Evolutionary conservation across 2,113 vertebrate species (phyloP).

Genomic region (Varanus salvator): DNA sequence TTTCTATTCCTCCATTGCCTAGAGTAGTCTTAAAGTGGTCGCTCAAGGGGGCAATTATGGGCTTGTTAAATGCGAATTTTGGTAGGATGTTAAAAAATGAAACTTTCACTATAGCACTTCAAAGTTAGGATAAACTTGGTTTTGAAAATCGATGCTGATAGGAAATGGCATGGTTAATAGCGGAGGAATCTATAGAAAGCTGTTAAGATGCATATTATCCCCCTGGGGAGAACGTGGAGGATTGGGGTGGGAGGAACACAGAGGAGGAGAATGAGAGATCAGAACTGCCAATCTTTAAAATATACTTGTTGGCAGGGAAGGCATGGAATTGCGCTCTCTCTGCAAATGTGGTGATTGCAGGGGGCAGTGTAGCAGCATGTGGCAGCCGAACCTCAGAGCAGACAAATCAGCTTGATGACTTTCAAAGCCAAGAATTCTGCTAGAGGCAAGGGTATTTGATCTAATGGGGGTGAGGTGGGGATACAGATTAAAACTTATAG

Average conservation of each 20-base stretch:
- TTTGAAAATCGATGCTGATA: slow-evolving; percentile 83
- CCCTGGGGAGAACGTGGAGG: slow-evolving; percentile 67
- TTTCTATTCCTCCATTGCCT: slow-evolving; percentile 65
- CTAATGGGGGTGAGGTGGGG: slow-evolving; percentile 61
- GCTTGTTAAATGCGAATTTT: slow-evolving; percentile 79
- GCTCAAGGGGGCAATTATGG: slow-evolving; percentile 74
- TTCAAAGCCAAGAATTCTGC: slow-evolving; percentile 86
- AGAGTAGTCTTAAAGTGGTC: slow-evolving; percentile 67
- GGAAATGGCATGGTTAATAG: slow-evolving; percentile 86
- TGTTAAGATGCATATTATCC: slow-evolving; percentile 88
- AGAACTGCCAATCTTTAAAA: slow-evolving; percentile 88
- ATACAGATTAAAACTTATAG: slow-evolving; percentile 87
- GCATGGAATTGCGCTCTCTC: slow-evolving; percentile 82
- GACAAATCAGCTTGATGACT: slow-evolving; percentile 90
- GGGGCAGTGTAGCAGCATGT: slow-evolving; percentile 87
- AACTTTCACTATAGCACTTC: slow-evolving; percentile 80
- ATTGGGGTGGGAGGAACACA: not conserved
- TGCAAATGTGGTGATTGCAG: slow-evolving; percentile 85
- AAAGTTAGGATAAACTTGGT: slow-evolving; percentile 83
- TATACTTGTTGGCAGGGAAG: slow-evolving; percentile 81
- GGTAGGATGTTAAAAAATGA: slow-evolving; percentile 67
- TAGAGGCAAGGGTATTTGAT: slow-evolving; percentile 88
- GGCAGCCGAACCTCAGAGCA: slow-evolving; percentile 85
- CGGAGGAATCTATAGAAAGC: slow-evolving; percentile 87
- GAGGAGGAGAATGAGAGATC: slow-evolving; percentile 74